Conservation (phyloP, 2,113 vertebrate species). For the Saimiri boliviensis region DNA sequence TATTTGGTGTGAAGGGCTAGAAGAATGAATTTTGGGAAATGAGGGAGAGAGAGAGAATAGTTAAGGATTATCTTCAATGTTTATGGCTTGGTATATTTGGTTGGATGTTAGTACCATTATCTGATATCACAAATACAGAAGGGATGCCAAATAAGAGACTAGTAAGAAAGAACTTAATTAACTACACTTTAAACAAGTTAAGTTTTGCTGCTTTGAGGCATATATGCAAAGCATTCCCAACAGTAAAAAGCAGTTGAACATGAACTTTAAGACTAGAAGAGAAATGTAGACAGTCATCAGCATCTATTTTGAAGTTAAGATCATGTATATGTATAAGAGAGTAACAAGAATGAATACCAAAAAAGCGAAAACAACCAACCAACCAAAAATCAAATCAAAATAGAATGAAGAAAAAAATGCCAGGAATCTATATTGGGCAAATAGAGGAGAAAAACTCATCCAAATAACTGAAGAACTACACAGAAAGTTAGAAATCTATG, state of each 20-base stretch:
- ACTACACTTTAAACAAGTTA: not conserved
- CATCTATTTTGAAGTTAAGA: not conserved
- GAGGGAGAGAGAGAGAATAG: too few species aligned
- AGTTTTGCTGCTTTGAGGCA: not conserved
- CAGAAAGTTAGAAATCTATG: not conserved
- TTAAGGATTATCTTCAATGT: not conserved
- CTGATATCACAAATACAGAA: not conserved
- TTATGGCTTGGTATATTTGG: not conserved
- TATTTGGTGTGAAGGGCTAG: not conserved
- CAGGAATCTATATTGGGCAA: not conserved
- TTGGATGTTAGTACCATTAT: not conserved
- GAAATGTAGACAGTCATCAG: not conserved
- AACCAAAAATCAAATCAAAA: not conserved
- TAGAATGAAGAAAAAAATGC: not conserved
- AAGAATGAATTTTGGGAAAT: not conserved
- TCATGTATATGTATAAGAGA: not conserved
- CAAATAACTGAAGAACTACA: not conserved
- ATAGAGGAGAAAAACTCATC: too few species aligned
- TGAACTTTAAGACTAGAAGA: not conserved
- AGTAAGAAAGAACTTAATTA: not conserved
- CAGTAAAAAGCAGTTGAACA: not conserved
- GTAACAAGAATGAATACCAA: not conserved
- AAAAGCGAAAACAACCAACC: not conserved
- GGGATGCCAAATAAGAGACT: not conserved
- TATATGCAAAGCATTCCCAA: not conserved